Percentiles rank a stretch among this genome's conserved stretches.
Evolutionary conservation across 2,888 invertebrate species (phyloP).

Genomic region (Tillus elongatus): DNA sequence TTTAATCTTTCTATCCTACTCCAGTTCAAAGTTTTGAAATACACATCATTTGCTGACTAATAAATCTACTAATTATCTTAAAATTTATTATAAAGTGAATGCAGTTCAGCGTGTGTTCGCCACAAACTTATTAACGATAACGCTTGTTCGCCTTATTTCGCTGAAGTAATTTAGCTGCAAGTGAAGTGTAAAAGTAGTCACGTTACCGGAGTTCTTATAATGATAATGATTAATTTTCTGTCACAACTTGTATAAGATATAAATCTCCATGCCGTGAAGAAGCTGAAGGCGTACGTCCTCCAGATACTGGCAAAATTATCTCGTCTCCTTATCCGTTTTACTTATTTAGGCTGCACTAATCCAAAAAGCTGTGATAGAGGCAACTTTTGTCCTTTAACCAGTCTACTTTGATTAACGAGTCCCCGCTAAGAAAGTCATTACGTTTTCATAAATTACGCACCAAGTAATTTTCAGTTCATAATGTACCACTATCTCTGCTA

Average conservation of each 20-base stretch:
- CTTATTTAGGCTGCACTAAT: slow-evolving; percentile 27
- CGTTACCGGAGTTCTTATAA: slow-evolving; percentile 26
- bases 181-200: slow-evolving; percentile 29
- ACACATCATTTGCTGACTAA: no score
- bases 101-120: no score
- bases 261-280: slow-evolving; percentile 5
- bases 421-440: slow-evolving; percentile 33
- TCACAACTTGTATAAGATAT: slow-evolving; percentile 10
- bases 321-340: slow-evolving; percentile 8
- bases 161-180: slow-evolving; percentile 20
- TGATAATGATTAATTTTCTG: slow-evolving; percentile 22
- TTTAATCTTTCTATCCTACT: no score
- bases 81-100: no score
- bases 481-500: slow-evolving; percentile 21
- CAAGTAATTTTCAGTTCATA: slow-evolving; percentile 30
- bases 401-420: slow-evolving; percentile 35
- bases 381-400: slow-evolving; percentile 29
- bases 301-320: slow-evolving; percentile 5
- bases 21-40: no score
- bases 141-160: no score
- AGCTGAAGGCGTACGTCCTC: not conserved
- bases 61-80: no score
- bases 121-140: no score
- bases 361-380: slow-evolving; percentile 26
- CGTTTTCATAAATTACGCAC: slow-evolving; percentile 35